These are phyloP conservation scores for Drosophila albomicans DNA, from an alignment of 1,140 invertebrate species.

Conservation along the genomic window DNA sequence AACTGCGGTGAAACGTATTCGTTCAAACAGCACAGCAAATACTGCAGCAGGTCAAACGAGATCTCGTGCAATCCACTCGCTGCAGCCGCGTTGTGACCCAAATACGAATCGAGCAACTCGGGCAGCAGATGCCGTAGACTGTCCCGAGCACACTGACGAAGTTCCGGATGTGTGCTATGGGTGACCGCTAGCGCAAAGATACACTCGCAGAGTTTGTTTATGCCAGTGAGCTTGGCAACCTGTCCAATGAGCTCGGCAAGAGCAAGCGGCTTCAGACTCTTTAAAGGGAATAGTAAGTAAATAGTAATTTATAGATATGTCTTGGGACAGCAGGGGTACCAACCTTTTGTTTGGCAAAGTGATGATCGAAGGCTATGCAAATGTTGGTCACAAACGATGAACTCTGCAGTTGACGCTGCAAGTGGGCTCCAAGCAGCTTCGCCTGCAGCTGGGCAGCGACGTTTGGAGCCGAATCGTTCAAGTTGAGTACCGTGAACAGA, in stretches of 20 bases:
- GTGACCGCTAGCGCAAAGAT: slow-evolving; percentile 93
- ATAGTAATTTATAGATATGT: slow-evolving; percentile 2
- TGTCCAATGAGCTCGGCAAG: slow-evolving; percentile 92
- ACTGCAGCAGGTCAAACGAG: slow-evolving; percentile 94
- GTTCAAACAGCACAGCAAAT: slow-evolving; percentile 89
- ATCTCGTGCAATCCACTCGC: slow-evolving; percentile 95
- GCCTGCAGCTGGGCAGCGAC: slow-evolving; percentile 88
- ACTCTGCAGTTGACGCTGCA: slow-evolving; percentile 89
- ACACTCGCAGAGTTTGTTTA: slow-evolving; percentile 95
- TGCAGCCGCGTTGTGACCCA: slow-evolving; percentile 88
- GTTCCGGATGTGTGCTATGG: slow-evolving; percentile 91
- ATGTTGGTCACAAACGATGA: slow-evolving; percentile 91
- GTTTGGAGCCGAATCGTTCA: slow-evolving; percentile 86
- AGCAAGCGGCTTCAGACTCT: slow-evolving; percentile 56
- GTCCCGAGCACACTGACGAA: slow-evolving; percentile 89
- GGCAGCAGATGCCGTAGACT: slow-evolving; percentile 93
- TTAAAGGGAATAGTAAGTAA: background rate
- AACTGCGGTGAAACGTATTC: slow-evolving; percentile 87
- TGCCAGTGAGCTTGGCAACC: slow-evolving; percentile 92
- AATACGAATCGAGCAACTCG: slow-evolving; percentile 93
- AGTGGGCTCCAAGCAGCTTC: slow-evolving; percentile 89
- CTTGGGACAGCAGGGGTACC: background rate
- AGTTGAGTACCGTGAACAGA: slow-evolving; percentile 91
- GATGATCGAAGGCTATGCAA: slow-evolving; percentile 92
- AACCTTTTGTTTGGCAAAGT: slow-evolving; percentile 88